These are phyloP conservation scores for Molanna angustata DNA, from an alignment of 2,888 invertebrate genomes.

Conservation along the genomic window DNA sequence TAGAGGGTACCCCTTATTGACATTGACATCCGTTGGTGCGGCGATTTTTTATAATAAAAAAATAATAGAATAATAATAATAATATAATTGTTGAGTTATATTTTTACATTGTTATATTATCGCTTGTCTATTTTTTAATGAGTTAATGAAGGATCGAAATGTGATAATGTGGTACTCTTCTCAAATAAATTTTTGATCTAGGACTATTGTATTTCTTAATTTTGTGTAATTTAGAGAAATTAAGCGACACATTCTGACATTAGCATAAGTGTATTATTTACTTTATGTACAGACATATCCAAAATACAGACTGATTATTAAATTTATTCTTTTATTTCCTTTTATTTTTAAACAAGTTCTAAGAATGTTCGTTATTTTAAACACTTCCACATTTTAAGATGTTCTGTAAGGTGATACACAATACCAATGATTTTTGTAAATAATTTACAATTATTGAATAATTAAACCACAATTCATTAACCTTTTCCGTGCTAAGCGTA, in stretches of 20 bases:
- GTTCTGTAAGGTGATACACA: too few relatives aligned
- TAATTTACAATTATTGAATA: too few relatives aligned
- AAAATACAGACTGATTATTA: conserved; percentile 58
- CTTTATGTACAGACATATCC: conserved; percentile 60
- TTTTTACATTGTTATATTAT: conserved; percentile 32
- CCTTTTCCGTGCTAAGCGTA: too few relatives aligned
- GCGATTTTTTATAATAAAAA: conserved; percentile 8
- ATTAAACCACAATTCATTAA: too few relatives aligned
- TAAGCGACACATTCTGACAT: conserved; percentile 28
- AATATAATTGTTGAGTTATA: conserved; percentile 27
- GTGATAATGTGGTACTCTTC: conserved; percentile 9
- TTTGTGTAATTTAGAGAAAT: conserved; percentile 25
- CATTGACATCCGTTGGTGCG: conserved; percentile 13
- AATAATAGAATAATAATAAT: conserved; percentile 7
- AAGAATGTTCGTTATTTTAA: too few relatives aligned
- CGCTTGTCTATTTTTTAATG: conserved; percentile 27
- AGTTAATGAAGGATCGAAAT: conserved; percentile 21
- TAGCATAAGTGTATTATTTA: conserved; percentile 41
- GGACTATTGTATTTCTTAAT: conserved; percentile 25
- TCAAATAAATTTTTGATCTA: conserved; percentile 24
- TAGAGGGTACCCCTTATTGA: conserved; percentile 12
- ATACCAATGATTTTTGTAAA: too few relatives aligned
- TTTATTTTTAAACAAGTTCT: too few relatives aligned
- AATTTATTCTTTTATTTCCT: conserved; percentile 3
- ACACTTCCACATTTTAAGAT: too few relatives aligned